A percentile compares a stretch with the other conserved stretches of the same genome.
Conservation (phyloP, 2,113 vertebrate genomes). For the Irena cyanogastra region DNA sequence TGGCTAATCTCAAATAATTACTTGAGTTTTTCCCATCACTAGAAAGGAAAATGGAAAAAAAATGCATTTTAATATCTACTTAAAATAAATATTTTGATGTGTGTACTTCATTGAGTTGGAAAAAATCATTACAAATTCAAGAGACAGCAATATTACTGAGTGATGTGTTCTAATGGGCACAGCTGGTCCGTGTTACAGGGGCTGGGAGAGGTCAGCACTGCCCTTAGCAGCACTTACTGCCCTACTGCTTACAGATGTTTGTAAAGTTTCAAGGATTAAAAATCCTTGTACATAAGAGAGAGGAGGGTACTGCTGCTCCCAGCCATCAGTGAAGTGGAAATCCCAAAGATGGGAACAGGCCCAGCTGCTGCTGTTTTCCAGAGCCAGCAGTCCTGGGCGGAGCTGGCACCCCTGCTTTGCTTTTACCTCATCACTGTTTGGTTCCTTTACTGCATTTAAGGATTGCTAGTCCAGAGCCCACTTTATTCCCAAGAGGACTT, state of each 20-base stretch:
- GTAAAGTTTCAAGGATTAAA: neutral
- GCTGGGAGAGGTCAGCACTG: constrained; percentile 46
- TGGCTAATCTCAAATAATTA: constrained; percentile 1
- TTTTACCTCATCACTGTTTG: neutral
- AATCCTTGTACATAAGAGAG: neutral
- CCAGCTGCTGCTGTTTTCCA: neutral
- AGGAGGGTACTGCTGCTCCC: neutral
- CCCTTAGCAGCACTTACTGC: neutral
- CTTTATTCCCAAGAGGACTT: neutral
- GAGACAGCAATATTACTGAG: neutral
- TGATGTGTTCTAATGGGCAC: constrained; percentile 31
- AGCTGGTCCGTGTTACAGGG: constrained; percentile 10
- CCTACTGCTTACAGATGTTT: fast-evolving
- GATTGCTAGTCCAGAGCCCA: neutral
- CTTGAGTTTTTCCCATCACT: neutral
- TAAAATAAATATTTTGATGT: constrained; percentile 13
- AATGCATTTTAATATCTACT: neutral
- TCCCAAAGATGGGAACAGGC: neutral
- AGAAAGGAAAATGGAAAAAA: neutral
- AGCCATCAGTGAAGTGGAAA: neutral
- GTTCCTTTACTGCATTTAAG: neutral
- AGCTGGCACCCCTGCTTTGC: neutral
- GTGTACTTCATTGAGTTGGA: neutral
- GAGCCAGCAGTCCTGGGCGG: neutral
- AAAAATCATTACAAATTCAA: constrained; percentile 48